Evolutionary conservation across 1,140 invertebrate genomes (phyloP).

Genomic region (Diabrotica virgifera): DNA sequence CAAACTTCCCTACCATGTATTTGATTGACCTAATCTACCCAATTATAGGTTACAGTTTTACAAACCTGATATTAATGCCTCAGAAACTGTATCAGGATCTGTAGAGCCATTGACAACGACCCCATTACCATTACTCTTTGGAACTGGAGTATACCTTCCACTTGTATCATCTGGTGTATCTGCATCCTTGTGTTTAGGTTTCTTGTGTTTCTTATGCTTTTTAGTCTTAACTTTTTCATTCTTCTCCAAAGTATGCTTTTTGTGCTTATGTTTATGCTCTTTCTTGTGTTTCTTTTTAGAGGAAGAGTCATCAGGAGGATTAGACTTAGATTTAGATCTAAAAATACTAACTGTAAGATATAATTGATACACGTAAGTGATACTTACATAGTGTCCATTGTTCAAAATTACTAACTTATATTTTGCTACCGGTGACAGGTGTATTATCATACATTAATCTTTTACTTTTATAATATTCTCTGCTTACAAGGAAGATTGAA

Average conservation of each 20-base stretch:
- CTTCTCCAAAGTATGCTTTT: constrained; percentile 42
- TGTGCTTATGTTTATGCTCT: constrained; percentile 48
- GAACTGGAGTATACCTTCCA: constrained; percentile 45
- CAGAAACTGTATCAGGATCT: background rate
- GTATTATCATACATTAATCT: too few species aligned
- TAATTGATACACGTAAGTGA: background rate
- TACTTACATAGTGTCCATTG: background rate
- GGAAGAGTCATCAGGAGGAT: constrained; percentile 6
- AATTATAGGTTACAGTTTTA: constrained; percentile 39
- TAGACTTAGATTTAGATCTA: background rate
- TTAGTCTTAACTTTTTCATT: constrained; percentile 41
- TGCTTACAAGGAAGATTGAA: too few species aligned
- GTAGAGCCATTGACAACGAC: background rate
- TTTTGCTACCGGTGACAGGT: too few species aligned
- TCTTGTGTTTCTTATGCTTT: constrained; percentile 49
- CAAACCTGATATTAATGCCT: constrained; percentile 19
- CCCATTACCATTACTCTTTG: constrained; percentile 16
- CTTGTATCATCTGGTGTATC: constrained; percentile 34
- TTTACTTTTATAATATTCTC: too few species aligned
- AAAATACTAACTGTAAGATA: background rate
- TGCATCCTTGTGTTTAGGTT: constrained; percentile 40
- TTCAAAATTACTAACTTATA: background rate
- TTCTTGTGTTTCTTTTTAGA: constrained; percentile 45
- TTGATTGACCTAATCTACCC: background rate
- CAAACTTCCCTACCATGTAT: too few species aligned